Evolutionary conservation across 2,888 invertebrate species (phyloP), one percentile per base, ranked within the genome.

Genomic region (Siphlonurus alternatus): DNA sequence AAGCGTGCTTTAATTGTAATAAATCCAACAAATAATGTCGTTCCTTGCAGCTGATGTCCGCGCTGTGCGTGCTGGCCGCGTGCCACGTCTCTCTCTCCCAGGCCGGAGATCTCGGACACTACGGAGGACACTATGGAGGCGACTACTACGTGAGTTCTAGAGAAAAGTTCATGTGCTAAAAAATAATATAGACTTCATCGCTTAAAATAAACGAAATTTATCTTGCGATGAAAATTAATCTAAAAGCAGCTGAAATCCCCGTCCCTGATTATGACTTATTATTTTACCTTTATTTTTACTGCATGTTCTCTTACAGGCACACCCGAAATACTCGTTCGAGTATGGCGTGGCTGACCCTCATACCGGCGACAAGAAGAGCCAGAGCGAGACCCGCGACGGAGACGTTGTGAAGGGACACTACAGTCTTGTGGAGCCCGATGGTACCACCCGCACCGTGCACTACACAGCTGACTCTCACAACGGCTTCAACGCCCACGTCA

Each of bases 401-500:
- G 61, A 61, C 19, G 61, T 61, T 1, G 61, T 61, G 19, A 61
- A n/a, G 61, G 61, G 61, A 24, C 38, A 24, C n/a, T 61, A 61
- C 61, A 61, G 61, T 22, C 61, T 61, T 18, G 25, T 25, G 25
- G 61, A 61, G 20, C 38, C 61, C 61, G 61, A 61, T 20, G 61
- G 61, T 38, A 61, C 61, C 1, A 20, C 38, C 61, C 61, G 61
- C 38, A 61, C 61, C 38, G 61, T 61, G n/a, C 25, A 61, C 7
- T 61, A 61, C 61, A 61, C 61, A 25, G 61, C 61, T 38, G 61
- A 61, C 10, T 23, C 25, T 38, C 61, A 61, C 84, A 7, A 85
- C 71, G 82, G 82, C 65, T 82, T 82, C 74, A 82, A 82, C 71
- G 82, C 82, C 1, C 78, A 82, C 18, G 82, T 82, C 0, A 81